phyloP scores from a whole-genome alignment of 1,140 invertebrate species.

The Drosophila kepulauana region DNA sequence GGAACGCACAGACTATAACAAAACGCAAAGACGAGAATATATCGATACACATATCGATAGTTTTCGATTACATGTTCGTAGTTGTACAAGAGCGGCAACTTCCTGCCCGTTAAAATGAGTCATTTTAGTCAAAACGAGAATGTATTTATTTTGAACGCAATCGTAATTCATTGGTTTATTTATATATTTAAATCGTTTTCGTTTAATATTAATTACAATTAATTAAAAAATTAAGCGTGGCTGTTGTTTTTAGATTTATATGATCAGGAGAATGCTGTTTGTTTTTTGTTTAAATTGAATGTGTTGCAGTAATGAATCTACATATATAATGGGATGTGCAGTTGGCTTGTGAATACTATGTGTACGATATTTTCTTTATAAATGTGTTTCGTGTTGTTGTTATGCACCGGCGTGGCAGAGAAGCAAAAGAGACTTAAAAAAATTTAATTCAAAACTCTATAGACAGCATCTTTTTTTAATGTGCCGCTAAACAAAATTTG shows the following conservation, averaged over 20 bases:
- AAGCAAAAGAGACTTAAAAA: not conserved
- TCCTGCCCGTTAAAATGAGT: not conserved
- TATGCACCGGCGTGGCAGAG: conserved; percentile 41
- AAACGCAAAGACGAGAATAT: conserved; percentile 18
- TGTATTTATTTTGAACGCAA: conserved; percentile 27
- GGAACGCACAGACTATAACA: conserved; percentile 14
- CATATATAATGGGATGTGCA: conserved; percentile 60
- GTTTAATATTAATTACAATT: conserved; percentile 81
- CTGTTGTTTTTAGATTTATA: conserved; percentile 77
- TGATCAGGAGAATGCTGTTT: conserved; percentile 77
- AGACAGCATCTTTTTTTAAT: conserved; percentile 25
- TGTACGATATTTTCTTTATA: conserved; percentile 45
- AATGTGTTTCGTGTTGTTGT: conserved; percentile 21
- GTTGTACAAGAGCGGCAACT: not conserved
- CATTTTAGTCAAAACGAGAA: not conserved
- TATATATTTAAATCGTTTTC: conserved; percentile 80
- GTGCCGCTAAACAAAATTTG: conserved; percentile 13
- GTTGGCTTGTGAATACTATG: conserved; percentile 60
- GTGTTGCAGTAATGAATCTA: conserved; percentile 60
- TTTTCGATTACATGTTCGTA: conserved; percentile 9
- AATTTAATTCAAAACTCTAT: conserved; percentile 17
- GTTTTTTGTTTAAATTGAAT: conserved; percentile 68
- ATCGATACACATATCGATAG: conserved; percentile 17
- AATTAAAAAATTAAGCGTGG: conserved; percentile 81
- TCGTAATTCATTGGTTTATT: conserved; percentile 74